Conservation (phyloP, 2,113 vertebrate species). For the Seriola quinqueradiata region DNA sequence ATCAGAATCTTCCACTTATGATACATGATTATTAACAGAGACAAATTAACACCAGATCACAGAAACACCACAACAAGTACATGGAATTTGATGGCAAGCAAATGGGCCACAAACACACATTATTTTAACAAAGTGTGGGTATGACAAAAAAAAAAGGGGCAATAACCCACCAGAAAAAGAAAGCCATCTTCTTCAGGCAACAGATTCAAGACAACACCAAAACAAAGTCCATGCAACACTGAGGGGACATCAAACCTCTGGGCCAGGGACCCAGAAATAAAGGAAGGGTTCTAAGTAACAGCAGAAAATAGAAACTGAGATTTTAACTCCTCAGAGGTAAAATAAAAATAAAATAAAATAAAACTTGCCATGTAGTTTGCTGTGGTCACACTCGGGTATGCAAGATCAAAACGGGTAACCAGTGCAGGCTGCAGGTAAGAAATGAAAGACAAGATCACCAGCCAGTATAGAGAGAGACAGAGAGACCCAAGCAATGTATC, state of each 20-base stretch:
- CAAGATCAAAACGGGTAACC: constrained; percentile 87
- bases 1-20: not conserved
- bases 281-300: constrained; percentile 10
- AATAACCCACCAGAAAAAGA: not conserved
- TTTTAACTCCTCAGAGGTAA: constrained; percentile 15
- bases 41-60: constrained; percentile 37
- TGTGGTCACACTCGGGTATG: constrained; percentile 83
- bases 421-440: constrained; percentile 85
- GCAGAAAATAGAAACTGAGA: not conserved
- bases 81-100: constrained; percentile 49
- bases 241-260: constrained; percentile 19
- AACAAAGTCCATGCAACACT: constrained; percentile 52
- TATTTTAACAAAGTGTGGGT: constrained; percentile 5
- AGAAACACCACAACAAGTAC: constrained; percentile 51
- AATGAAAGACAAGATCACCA: constrained; percentile 76
- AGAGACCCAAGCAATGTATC: constrained; percentile 26
- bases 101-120: constrained; percentile 54
- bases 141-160: not conserved
- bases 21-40: constrained; percentile 10
- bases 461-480: constrained; percentile 50
- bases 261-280: constrained; percentile 16
- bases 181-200: constrained; percentile 34
- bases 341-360: constrained; percentile 62
- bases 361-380: constrained; percentile 88
- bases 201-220: constrained; percentile 41